These are phyloP conservation scores for Cephonodes hylas DNA, from an alignment of 2,888 invertebrate species.

Conservation along the genomic window DNA sequence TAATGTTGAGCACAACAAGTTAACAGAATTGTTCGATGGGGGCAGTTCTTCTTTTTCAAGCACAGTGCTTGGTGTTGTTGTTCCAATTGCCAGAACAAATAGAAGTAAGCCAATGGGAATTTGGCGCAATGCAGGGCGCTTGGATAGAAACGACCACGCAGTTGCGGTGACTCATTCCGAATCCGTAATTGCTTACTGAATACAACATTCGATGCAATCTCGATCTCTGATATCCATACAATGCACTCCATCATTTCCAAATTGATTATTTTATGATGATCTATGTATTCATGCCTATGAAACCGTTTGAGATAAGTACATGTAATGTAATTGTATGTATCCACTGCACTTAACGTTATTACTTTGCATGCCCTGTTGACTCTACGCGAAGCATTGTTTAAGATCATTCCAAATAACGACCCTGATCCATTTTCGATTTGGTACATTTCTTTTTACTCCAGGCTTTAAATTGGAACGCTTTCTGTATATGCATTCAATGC, in stretches of 20 bases:
- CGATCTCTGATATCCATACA: not conserved
- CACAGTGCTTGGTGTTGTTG: conserved; percentile 40
- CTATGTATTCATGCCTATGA: not conserved
- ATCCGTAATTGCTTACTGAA: conserved; percentile 60
- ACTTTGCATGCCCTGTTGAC: not conserved
- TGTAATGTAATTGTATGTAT: not conserved
- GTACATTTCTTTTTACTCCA: not conserved
- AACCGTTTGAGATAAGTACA: not conserved
- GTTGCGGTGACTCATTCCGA: conserved; percentile 63
- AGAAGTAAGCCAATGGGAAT: conserved; percentile 62
- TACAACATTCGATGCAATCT: conserved; percentile 40
- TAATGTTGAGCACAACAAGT: conserved; percentile 18
- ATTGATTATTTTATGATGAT: not conserved
- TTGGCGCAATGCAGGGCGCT: conserved; percentile 77
- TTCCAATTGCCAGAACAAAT: conserved; percentile 66
- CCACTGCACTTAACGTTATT: not conserved
- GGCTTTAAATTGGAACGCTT: not conserved
- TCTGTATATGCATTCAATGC: not conserved
- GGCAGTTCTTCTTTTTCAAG: conserved; percentile 20
- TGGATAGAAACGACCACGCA: conserved; percentile 60
- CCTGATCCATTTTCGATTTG: not conserved
- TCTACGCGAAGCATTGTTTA: not conserved
- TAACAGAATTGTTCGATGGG: conserved; percentile 17
- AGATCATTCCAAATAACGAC: not conserved
- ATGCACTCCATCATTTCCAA: not conserved